A percentile compares a stretch with the other conserved stretches of the same genome.
Conservation (phyloP, 2,888 invertebrate species). For the Hyalella azteca region DNA sequence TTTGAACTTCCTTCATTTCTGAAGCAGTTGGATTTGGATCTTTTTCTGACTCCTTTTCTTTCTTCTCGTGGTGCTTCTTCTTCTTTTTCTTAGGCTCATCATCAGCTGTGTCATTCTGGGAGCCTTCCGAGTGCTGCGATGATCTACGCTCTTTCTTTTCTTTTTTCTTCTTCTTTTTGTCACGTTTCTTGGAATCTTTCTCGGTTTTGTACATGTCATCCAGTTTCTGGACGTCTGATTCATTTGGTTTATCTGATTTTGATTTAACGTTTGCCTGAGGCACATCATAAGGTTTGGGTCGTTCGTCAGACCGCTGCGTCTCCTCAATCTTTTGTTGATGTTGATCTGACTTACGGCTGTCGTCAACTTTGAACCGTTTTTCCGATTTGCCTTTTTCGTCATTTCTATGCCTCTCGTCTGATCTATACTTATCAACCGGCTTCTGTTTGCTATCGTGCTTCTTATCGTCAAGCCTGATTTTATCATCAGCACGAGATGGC, state of each 20-base stretch:
- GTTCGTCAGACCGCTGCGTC: too few relatives aligned
- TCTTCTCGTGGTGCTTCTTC: constrained; percentile 23
- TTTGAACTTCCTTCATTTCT: constrained; percentile 17
- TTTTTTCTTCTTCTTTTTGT: constrained; percentile 38
- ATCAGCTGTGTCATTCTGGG: background rate
- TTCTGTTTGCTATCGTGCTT: background rate
- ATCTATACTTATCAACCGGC: background rate
- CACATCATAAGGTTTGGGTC: too few relatives aligned
- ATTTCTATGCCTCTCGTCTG: background rate
- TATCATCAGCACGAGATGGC: background rate
- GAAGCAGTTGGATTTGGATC: background rate
- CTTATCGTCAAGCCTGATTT: background rate
- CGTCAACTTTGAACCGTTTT: background rate
- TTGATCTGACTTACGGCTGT: background rate
- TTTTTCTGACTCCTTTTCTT: background rate
- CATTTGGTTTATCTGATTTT: background rate
- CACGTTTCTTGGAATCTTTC: constrained; percentile 32
- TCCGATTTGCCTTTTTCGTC: background rate
- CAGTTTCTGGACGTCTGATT: background rate
- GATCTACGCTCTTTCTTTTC: constrained; percentile 33
- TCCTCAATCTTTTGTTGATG: background rate
- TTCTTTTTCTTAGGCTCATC: constrained; percentile 34
- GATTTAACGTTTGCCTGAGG: background rate
- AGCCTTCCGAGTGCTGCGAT: constrained; percentile 8
- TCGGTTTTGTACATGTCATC: background rate